Base-by-base conservation (phyloP, 1,140 invertebrate genomes). In the Rhyacophila brunnea region DNA sequence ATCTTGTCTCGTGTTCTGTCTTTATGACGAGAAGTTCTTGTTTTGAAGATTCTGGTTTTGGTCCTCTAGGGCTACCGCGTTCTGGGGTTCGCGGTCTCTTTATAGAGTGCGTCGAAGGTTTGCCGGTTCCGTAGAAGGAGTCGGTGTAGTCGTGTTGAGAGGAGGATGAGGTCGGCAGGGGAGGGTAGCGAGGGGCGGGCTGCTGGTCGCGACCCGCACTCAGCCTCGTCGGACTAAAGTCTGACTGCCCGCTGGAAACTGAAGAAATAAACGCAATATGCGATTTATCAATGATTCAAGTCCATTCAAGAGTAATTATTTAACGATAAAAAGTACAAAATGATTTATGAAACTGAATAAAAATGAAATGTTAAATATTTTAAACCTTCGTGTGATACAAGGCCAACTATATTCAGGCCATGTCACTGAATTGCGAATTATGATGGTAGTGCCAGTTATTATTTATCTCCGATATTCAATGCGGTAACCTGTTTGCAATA, bases 21-120 rank as follows among this genome's bases (percentile, higher is more conserved):
- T 88, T 88, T 0, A 85, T 85, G 43, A 87, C 82, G 53, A 88
- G 72, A 58, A 87, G 73, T 48, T 84, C 82, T 68, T 80, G 79
- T 14, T 68, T 65, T 13, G 66, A 68, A 40, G 75, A 72, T 60
- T 79, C 75, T 54, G 79, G 69, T 53, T 78, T 77, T 66, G 75
- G 74, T 61, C 73, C 79, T 67, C 83, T 80, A 68, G 81, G 84
- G 71, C 69, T 75, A 64, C 74, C 74, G 0, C 79, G 82, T 70
- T 86, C 85, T 2, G 85, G 78, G 44, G 84, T 82, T 54, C 80
- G 80, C 20, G 80, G 72, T 35, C 72, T 79, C 19, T 80, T 75
- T 57, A 23, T 65, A 49, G 52, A 60, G 42, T 38, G 62, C 56
- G 55, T 38, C 57, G 47, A 58, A 43, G 38, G 62, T 54, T 58